These are phyloP conservation scores for Aphelenchoides avenae DNA, from an alignment of 1,140 invertebrate genomes.

Conservation along the genomic window DNA sequence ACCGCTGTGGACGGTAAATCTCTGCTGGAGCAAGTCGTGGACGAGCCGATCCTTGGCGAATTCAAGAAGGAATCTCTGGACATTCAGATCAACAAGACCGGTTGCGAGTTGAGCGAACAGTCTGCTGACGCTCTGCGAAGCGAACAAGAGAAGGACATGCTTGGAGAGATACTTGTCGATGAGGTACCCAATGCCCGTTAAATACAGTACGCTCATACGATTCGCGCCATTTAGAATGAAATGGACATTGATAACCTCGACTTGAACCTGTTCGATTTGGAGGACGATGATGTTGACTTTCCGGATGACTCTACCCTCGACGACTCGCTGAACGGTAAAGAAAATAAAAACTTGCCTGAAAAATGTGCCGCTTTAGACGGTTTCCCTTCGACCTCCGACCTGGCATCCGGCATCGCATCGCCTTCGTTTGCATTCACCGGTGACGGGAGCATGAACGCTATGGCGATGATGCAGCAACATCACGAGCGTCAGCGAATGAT, in stretches of 20 bases:
- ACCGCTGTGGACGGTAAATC: constrained; percentile 48
- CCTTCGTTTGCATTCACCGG: too few species aligned
- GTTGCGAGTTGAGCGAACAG: constrained; percentile 41
- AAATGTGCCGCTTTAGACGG: constrained; percentile 25
- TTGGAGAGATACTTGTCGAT: constrained; percentile 41
- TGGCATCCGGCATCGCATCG: not conserved
- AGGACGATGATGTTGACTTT: constrained; percentile 48
- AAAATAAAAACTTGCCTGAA: constrained; percentile 17
- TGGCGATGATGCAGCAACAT: constrained; percentile 34
- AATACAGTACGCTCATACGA: too few species aligned
- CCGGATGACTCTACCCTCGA: constrained; percentile 34
- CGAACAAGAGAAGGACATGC: constrained; percentile 46
- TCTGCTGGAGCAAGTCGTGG: constrained; percentile 43
- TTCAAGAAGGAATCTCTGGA: constrained; percentile 20
- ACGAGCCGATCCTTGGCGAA: constrained; percentile 51
- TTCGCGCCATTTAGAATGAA: constrained; percentile 28
- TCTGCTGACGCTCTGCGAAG: constrained; percentile 45
- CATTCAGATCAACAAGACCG: constrained; percentile 20
- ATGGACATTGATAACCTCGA: constrained; percentile 49
- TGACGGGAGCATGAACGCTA: too few species aligned
- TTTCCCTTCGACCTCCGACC: constrained; percentile 12
- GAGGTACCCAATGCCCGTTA: too few species aligned
- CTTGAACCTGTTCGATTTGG: constrained; percentile 46
- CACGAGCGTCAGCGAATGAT: constrained; percentile 32
- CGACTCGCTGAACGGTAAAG: constrained; percentile 37